A percentile compares a stretch with the other conserved stretches of the same genome.
Conservation (phyloP, 2,113 vertebrate species). For the Corydoras maculifer region DNA sequence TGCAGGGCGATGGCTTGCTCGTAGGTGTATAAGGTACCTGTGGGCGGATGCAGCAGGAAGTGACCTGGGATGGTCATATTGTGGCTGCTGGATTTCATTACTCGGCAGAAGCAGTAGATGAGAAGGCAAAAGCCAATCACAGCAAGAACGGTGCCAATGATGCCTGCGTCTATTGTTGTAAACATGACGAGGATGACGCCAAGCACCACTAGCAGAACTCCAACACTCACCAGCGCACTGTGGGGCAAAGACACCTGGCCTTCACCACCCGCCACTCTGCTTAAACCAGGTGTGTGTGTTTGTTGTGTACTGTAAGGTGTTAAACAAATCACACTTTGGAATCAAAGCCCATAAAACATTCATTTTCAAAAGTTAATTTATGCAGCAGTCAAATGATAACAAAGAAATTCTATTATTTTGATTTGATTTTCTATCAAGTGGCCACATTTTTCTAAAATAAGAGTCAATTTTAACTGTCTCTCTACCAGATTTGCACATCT, state of each 20-base stretch:
- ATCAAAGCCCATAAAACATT: no score
- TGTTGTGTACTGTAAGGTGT: neutral
- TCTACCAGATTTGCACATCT: no score
- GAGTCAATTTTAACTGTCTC: no score
- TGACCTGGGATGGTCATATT: constrained; percentile 64
- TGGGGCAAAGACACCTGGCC: constrained; percentile 27
- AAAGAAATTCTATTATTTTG: no score
- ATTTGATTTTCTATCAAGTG: no score
- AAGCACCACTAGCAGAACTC: constrained; percentile 32
- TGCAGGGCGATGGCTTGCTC: constrained; percentile 68
- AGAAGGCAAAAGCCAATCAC: constrained; percentile 56
- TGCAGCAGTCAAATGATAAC: no score
- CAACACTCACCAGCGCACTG: constrained; percentile 34
- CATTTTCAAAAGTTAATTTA: no score
- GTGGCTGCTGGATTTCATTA: constrained; percentile 62
- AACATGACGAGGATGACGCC: constrained; percentile 41
- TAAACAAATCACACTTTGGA: no score
- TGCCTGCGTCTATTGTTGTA: constrained; percentile 17
- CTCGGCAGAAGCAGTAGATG: constrained; percentile 55
- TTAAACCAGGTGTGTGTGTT: constrained; percentile 14
- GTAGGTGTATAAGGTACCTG: constrained; percentile 63
- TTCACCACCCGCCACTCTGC: constrained; percentile 23
- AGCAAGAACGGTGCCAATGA: constrained; percentile 50
- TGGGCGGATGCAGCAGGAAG: constrained; percentile 65
- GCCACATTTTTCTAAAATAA: no score